Evolutionary conservation across 2,888 invertebrate species (phyloP), one percentile per base, ranked within the genome.

Genomic region (Merodon equestris): DNA sequence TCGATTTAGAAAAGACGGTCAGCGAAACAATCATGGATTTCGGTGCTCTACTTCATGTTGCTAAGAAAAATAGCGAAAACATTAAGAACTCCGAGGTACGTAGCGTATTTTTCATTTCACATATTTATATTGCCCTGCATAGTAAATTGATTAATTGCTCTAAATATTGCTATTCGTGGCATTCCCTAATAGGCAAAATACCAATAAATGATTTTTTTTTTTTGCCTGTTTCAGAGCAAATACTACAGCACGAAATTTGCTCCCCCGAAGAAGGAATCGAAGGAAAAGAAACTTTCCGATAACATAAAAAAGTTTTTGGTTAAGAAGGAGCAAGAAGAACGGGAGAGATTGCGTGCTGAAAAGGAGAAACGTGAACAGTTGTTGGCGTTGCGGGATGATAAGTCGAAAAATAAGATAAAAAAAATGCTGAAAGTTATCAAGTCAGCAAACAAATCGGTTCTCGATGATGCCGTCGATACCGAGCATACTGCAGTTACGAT

Each of bases 401-500:
- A 94, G 85, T 92, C 94, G 0, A 91, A 93, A 82, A 92, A 93
- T 83, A 92, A 94, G 84, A 94, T 95, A 66, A 93, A 92, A 68
- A 94, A 94, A 85, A 94, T 94, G 91, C 89, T 96, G 44, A 96
- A 96, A 89, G 93, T 95, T 0, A 96, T 96, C 9, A 97, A 96
- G 88, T 95, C 96, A 5, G 96, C 96, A 0, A 96, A 96, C 86
- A 96, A 96, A 86, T 93, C 96, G 1, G 96, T 94, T 1, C 89
- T 96, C 81, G 93, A 92, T 47, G 96, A 96, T 91, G 96, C 96
- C 0, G 90, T 94, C 18, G 94, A 95, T 84, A 91, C 91, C 83
- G 92, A 94, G 34, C 93, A 95, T 83, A 94, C 95, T 12, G 93
- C 94, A 2, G 91, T 94, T 3, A 94, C 95, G 0, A 88, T 93